Conservation (phyloP, 2,797 vertebrate species). For the Enteromius radiatus region DNA sequence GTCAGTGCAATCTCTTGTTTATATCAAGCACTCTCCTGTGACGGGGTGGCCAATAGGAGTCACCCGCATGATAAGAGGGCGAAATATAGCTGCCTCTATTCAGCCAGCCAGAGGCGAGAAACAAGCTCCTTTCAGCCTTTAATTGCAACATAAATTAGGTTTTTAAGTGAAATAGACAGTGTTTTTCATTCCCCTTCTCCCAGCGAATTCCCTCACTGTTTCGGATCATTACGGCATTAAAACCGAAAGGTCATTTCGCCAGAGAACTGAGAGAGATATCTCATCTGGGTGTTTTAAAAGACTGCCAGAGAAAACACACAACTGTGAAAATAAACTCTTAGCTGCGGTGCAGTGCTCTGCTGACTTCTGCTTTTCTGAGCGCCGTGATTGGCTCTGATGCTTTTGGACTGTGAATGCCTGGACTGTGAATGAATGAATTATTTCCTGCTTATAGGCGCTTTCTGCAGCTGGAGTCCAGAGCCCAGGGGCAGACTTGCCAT, state of each 20-base stretch:
- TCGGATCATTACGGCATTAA: slow-evolving; percentile 60
- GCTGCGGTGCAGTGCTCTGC: neutral
- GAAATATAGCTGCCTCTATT: slow-evolving; percentile 87
- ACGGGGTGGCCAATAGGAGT: slow-evolving; percentile 97
- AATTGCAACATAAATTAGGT: slow-evolving; percentile 66
- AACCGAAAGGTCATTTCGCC: slow-evolving; percentile 59
- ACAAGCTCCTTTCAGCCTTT: slow-evolving; percentile 68
- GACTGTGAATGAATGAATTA: slow-evolving; percentile 67
- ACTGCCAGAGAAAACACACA: slow-evolving; percentile 58
- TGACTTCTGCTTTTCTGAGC: slow-evolving; percentile 40
- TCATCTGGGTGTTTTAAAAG: slow-evolving; percentile 55
- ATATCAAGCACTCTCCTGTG: slow-evolving; percentile 99
- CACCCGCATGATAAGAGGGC: slow-evolving; percentile 91
- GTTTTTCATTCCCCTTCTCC: slow-evolving; percentile 62
- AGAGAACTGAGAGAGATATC: slow-evolving; percentile 35
- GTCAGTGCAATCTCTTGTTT: slow-evolving; percentile 99
- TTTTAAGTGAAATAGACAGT: slow-evolving; percentile 67
- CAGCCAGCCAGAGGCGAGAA: slow-evolving; percentile 68
- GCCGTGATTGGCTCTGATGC: slow-evolving; percentile 46
- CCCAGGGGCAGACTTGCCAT: neutral
- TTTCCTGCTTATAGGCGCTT: slow-evolving; percentile 61
- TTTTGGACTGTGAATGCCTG: slow-evolving; percentile 64
- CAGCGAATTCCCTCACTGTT: slow-evolving; percentile 55
- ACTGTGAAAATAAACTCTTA: slow-evolving; percentile 42
- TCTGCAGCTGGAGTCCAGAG: slow-evolving; percentile 64